Evolutionary conservation across 2,888 invertebrate species (phyloP), one percentile per base, ranked within the genome.

Genomic region (Notodromas monacha): DNA sequence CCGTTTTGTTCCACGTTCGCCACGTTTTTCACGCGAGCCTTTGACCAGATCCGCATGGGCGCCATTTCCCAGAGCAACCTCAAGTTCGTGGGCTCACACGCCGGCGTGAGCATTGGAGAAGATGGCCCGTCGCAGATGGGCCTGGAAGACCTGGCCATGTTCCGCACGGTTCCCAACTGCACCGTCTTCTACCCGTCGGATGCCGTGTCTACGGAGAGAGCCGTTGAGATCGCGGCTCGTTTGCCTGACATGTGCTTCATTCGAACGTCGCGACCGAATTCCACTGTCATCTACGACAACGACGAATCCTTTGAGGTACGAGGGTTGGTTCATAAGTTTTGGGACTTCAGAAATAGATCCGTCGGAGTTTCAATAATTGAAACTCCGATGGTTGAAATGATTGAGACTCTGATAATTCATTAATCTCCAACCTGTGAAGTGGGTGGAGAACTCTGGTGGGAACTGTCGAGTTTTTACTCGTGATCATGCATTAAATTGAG

Each of bases 51-150:
- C 46, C 70, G 96, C 37, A 96, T 99, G 92, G 96, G 81, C 12
- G 96, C 92, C 30, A 86, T 99, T 47, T 89, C 89, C 21, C 86
- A 86, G 57, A 73, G 79, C 14, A 89, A 96, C 51, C 70, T 79
- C 12, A 96, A 92, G 54, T 76, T 86, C 49, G 77, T 59, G 35
- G 89, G 89, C 1, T 92, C 92, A 1, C 96, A 96, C 54, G 84
- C 79, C 50, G 96, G 96, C 27, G 72, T 89, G 13, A 81, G 81
- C 43, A 99, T 96, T 52, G 96, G 89, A 16, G 89, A 89, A 54
- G 92, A 92, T 54, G 92, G 92, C 0, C 92, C 96, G 12, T 79
- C 79, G 33, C 96, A 99, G 56, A 96, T 99, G 96, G 96, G 81
- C 3, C 59, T 96, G n/a, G 96, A 96, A 54, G 96, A 99, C 51